A percentile compares a stretch with the other conserved stretches of the same genome.
phyloP scores from a whole-genome alignment of 2,113 vertebrate genomes.

The Ariopsis seemanni region DNA sequence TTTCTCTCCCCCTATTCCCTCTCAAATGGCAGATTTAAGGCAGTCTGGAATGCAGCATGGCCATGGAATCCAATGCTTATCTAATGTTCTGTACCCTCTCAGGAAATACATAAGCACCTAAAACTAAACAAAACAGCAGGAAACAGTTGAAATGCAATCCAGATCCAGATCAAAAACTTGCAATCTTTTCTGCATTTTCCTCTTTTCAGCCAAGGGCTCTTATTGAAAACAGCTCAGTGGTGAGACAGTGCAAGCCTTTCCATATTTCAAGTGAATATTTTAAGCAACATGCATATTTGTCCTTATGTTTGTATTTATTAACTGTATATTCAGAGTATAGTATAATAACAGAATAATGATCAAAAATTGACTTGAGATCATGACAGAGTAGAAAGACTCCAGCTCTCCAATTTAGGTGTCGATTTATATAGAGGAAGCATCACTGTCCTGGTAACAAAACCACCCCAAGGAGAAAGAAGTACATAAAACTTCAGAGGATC shows the following conservation, averaged over 20 bases:
- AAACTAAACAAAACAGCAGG: conserved; percentile 56
- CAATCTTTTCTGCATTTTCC: conserved; percentile 43
- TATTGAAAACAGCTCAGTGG: conserved; percentile 57
- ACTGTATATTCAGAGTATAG: neutral
- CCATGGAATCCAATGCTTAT: conserved; percentile 52
- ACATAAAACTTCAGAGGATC: conserved; percentile 31
- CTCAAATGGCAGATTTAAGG: conserved; percentile 48
- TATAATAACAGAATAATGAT: neutral
- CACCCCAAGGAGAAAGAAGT: conserved; percentile 6
- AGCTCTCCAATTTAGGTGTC: conserved; percentile 12
- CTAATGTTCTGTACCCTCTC: conserved; percentile 59
- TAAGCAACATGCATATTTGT: conserved; percentile 7
- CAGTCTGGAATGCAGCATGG: conserved; percentile 41
- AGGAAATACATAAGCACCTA: conserved; percentile 60
- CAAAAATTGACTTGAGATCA: no score
- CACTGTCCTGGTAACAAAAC: conserved; percentile 31
- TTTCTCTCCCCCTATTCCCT: neutral
- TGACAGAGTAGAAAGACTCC: neutral
- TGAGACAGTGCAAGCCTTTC: conserved; percentile 7
- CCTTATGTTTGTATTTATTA: neutral
- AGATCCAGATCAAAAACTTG: conserved; percentile 50
- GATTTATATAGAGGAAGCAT: conserved; percentile 17
- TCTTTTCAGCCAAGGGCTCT: conserved; percentile 35
- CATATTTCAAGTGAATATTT: conserved; percentile 28
- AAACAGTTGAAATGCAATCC: conserved; percentile 59